Evolutionary conservation across 2,113 vertebrate genomes (phyloP).

Genomic region (Varanus komodoensis): DNA sequence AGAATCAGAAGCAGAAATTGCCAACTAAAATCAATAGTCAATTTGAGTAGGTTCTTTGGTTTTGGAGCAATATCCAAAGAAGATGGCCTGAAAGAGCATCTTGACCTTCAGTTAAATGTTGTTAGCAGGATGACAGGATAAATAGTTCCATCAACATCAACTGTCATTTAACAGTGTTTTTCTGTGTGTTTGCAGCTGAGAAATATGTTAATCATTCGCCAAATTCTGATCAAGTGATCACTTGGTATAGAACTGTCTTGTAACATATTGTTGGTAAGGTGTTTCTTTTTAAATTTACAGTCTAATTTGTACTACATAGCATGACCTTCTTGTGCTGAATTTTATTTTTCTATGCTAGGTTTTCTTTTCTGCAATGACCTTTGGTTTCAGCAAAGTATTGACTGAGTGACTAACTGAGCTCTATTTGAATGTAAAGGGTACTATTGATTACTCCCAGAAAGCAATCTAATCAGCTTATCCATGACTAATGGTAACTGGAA

Average conservation of each 20-base stretch:
- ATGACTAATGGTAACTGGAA: background rate
- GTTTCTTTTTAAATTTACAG: background rate
- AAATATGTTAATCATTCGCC: background rate
- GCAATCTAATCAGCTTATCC: background rate
- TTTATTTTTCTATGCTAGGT: background rate
- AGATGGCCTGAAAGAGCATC: no score
- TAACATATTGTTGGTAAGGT: background rate
- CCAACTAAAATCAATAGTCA: no score
- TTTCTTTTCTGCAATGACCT: constrained; percentile 3
- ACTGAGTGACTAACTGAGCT: background rate
- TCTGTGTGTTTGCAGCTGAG: background rate
- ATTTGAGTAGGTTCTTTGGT: no score
- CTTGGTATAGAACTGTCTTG: background rate
- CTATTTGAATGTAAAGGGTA: background rate
- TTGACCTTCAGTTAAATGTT: no score
- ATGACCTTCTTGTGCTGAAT: background rate
- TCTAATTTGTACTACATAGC: background rate
- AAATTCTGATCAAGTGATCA: background rate
- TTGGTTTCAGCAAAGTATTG: background rate
- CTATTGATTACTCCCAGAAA: constrained; percentile 18
- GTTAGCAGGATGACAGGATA: no score
- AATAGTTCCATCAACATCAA: no score
- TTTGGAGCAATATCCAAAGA: no score
- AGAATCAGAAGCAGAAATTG: no score
- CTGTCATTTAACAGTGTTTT: no score